Evolutionary conservation across 2,888 invertebrate species (phyloP).

Genomic region (Clanis bilineata): DNA sequence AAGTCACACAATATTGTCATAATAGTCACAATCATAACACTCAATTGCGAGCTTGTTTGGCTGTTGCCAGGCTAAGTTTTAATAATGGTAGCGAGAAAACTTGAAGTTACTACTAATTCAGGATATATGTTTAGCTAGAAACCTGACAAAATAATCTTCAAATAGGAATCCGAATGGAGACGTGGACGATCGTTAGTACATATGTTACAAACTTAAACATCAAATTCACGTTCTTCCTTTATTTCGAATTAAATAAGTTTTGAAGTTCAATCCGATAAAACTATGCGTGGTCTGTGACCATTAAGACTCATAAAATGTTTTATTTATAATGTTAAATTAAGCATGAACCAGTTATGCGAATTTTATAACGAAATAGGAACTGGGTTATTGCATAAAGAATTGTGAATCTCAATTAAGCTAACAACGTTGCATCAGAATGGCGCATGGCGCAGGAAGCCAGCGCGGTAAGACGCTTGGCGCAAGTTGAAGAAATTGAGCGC

Average conservation of each 20-base stretch:
- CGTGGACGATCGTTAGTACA: no score
- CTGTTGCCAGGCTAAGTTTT: no score
- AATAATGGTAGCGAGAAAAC: no score
- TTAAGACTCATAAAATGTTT: background rate
- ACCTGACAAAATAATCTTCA: no score
- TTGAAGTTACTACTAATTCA: no score
- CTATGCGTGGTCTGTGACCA: background rate
- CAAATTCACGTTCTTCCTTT: no score
- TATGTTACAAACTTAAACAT: no score
- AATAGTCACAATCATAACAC: background rate
- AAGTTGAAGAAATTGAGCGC: slow-evolving; percentile 59
- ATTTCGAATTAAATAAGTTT: background rate
- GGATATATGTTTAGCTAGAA: no score
- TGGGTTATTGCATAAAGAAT: slow-evolving; percentile 27
- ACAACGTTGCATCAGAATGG: slow-evolving; percentile 39
- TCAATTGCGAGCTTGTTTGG: background rate
- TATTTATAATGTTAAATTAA: background rate
- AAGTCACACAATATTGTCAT: background rate
- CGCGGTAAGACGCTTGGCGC: slow-evolving; percentile 35
- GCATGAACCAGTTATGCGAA: background rate
- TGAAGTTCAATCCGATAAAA: background rate
- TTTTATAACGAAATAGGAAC: slow-evolving; percentile 16
- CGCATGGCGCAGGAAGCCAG: slow-evolving; percentile 39
- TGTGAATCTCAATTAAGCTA: slow-evolving; percentile 32
- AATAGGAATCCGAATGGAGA: no score